phyloP scores from a whole-genome alignment of 92 coral and sea anemone species.

The Bergia puertoricense region DNA sequence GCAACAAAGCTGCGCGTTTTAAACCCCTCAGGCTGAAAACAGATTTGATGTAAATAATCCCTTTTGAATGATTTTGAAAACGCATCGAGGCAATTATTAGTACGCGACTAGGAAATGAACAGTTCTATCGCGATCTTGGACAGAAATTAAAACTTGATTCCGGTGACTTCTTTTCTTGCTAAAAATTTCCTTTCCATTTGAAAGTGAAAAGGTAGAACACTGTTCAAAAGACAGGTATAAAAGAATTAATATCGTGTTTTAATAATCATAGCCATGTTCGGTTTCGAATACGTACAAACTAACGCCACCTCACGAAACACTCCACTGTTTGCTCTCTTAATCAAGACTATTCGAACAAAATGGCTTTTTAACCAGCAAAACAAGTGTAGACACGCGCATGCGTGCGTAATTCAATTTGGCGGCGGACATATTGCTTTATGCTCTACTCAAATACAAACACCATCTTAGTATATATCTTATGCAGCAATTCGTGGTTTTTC shows the following conservation, averaged over 20 bases:
- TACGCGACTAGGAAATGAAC: conserved; percentile 43
- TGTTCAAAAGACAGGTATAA: neutral
- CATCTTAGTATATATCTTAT: neutral
- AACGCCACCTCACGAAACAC: conserved; percentile 49
- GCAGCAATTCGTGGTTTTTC: neutral
- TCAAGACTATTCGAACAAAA: conserved; percentile 48
- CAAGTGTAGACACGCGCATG: conserved; percentile 22
- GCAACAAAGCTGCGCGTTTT: conserved; percentile 40
- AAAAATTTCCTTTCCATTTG: conserved; percentile 2
- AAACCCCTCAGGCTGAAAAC: conserved; percentile 35
- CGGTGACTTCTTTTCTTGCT: conserved; percentile 9
- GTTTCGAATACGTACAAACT: conserved; percentile 45
- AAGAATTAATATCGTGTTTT: conserved; percentile 9
- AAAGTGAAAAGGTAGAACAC: neutral
- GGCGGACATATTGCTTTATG: conserved; percentile 6
- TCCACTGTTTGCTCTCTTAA: conserved; percentile 63
- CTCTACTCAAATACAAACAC: conserved; percentile 15
- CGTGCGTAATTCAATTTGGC: neutral
- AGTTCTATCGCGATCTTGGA: conserved; percentile 24
- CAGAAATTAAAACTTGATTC: conserved; percentile 4
- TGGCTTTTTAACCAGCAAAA: conserved; percentile 49
- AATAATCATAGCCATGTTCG: conserved; percentile 1
- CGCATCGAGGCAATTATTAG: conserved; percentile 33
- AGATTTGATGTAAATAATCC: conserved; percentile 34
- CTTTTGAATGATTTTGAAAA: conserved; percentile 24